Evolutionary conservation across 2,113 vertebrate genomes (phyloP), one percentile per base, ranked within the genome.

Genomic region (Thunnus maccoyii): DNA sequence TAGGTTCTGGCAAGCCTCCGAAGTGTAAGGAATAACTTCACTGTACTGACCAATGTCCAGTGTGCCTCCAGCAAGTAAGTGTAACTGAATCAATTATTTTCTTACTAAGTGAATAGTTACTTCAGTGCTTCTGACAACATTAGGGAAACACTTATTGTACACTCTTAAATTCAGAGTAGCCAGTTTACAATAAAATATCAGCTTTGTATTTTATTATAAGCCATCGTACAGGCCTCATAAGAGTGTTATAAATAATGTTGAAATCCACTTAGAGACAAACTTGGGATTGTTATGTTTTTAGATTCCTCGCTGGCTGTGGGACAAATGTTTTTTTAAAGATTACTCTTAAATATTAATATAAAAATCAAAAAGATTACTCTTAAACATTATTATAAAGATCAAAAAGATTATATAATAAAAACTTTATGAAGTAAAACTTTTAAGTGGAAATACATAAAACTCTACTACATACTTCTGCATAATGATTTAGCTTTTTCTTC

Each of bases 11-110:
- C 98, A 62, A 99, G 98, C 86, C 95, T 99, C 82, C 93, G 97
- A 68, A 99, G 97, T 83, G 97, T 99, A 80, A 96, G 98, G 87
- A 99, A 98, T 94, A 99, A 99, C 93, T 99, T 99, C 91, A 98
- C 97, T 0, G 84, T 97, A 18, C 93, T 99, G 67, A 99, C 98
- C 76, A 99, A 99, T 89, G 94, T 99, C 70, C 98, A 99, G 18
- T 97, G 97, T 91, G 91, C 97, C 71, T 94, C 97, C 79, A 99
- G 95, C 96, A 99, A 98, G 98, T 99, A 96, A 96, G 97, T 66
- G 10, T 9, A n/a, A 1, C 51, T 27, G 15, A 41, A 18, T 32
- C 13, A 57, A 27, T 61, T 57, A 0, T 50, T 16, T 15, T 3
- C 27, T 30, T 12, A 3, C 27, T 30, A 1, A 2, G 36, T 41